Evolutionary conservation across 2,113 vertebrate species (phyloP), one percentile per base, ranked within the genome.

Genomic region (Castor canadensis): DNA sequence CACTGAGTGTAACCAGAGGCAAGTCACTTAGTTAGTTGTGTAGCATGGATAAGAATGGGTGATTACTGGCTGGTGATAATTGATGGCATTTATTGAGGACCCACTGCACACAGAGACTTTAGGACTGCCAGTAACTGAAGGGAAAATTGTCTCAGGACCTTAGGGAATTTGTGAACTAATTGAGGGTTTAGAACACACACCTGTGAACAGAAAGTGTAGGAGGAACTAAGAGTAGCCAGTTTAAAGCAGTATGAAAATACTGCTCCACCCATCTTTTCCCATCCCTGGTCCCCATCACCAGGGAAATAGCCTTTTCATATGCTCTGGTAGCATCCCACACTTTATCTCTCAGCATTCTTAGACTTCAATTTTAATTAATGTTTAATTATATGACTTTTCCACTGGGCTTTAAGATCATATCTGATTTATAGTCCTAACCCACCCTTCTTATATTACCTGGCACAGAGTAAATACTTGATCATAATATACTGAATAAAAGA

Each of bases 371-470:
- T 66, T 95, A 93, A 85, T 95, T 88, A 94, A 85, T 67, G 5
- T 89, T 95, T 75, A 81, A 52, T 91, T 88, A 26, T 20, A 80
- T 93, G 22, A 89, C 87, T 93, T 81, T 76, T 76, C n/a, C 67
- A 40, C 58, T 84, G 32, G 60, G 76, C 45, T 94, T 80, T 77
- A 67, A 80, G 54, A 12, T 77, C 54, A 32, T 58, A 12, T 43
- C 38, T 82, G 73, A 89, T 96, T 93, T 79, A 69, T 43, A 69
- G 35, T 62, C 81, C 40, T 69, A 91, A 66, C 40, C 3, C 7
- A 35, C 26, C 24, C 40, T 69, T 22, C 0, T 0, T 38, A 35
- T 19, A 32, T 58, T 89, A 47, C 20, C 38, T 49, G 24, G 11
- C 62, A 87, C 76, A 88, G 30, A 84, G n/a, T 67, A 66, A 87